phyloP scores from a whole-genome alignment of 1,140 invertebrate genomes.

The Drosophila quadrilineata region DNA sequence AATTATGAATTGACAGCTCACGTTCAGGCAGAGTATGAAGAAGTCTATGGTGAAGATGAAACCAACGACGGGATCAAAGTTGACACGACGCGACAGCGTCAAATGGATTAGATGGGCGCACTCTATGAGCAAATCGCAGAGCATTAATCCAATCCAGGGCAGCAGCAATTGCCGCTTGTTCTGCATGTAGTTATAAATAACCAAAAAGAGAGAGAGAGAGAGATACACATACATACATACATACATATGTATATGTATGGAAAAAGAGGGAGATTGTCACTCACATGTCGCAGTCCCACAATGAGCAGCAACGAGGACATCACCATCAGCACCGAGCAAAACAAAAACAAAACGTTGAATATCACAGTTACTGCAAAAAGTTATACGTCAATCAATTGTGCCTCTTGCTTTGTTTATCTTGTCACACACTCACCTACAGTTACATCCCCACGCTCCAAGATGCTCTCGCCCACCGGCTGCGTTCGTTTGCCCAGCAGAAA shows the following conservation, averaged over 20 bases:
- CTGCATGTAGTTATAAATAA: conserved; percentile 13
- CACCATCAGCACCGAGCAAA: conserved; percentile 69
- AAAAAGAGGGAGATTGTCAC: background rate
- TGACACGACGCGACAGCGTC: conserved; percentile 53
- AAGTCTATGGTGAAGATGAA: conserved; percentile 76
- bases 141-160: conserved; percentile 69
- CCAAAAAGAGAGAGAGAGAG: background rate
- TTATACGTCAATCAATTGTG: conserved; percentile 35
- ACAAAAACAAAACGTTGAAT: conserved; percentile 75
- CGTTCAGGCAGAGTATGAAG: conserved; percentile 70
- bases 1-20: conserved; percentile 39
- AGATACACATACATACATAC: no score
- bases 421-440: conserved; percentile 50
- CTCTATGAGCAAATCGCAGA: conserved; percentile 65
- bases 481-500: conserved; percentile 53
- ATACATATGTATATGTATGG: background rate
- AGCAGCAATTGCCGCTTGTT: conserved; percentile 65
- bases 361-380: conserved; percentile 70
- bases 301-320: conserved; percentile 59
- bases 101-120: conserved; percentile 58
- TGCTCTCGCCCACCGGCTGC: conserved; percentile 57
- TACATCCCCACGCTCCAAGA: conserved; percentile 69
- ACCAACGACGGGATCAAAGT: conserved; percentile 71
- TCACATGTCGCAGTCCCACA: conserved; percentile 58
- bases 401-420: background rate